Percentiles rank a stretch among this genome's conserved stretches.
Conservation (phyloP, 2,797 vertebrate species). For the Falco peregrinus region DNA sequence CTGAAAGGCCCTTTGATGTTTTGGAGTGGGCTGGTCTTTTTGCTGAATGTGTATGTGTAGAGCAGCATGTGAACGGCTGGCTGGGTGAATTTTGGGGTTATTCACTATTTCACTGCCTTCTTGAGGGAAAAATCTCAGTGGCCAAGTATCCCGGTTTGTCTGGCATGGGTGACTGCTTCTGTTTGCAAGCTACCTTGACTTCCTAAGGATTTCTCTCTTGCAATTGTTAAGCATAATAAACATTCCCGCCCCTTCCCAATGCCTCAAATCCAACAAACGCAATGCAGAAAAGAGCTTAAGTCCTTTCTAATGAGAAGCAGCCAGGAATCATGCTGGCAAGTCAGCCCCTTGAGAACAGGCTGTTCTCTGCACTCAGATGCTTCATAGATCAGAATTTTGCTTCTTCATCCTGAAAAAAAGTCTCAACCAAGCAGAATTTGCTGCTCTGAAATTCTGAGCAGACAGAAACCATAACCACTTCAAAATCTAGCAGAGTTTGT, state of each 20-base stretch:
- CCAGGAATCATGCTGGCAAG: not conserved
- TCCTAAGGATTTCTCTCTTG: not conserved
- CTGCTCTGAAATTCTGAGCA: not conserved
- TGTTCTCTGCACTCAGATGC: not conserved
- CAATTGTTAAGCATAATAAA: not conserved
- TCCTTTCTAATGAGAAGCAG: slow-evolving; percentile 19
- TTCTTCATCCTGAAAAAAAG: not conserved
- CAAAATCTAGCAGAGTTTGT: not conserved
- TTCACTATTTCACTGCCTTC: not conserved
- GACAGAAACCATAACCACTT: not conserved
- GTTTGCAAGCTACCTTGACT: not conserved
- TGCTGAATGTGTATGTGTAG: not conserved
- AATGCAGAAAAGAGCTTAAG: not conserved
- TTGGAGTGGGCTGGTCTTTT: not conserved
- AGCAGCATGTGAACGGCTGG: not conserved
- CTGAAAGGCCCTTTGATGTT: not conserved
- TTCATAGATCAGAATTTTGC: not conserved
- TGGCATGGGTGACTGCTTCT: not conserved
- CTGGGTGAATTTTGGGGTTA: not conserved
- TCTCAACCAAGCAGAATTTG: not conserved
- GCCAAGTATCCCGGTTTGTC: not conserved
- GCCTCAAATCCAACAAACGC: not conserved
- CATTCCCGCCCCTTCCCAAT: not conserved
- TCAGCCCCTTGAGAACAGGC: not conserved
- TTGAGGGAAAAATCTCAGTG: not conserved